Evolutionary conservation across 2,113 vertebrate genomes (phyloP).

Genomic region (Notothenia rossii): DNA sequence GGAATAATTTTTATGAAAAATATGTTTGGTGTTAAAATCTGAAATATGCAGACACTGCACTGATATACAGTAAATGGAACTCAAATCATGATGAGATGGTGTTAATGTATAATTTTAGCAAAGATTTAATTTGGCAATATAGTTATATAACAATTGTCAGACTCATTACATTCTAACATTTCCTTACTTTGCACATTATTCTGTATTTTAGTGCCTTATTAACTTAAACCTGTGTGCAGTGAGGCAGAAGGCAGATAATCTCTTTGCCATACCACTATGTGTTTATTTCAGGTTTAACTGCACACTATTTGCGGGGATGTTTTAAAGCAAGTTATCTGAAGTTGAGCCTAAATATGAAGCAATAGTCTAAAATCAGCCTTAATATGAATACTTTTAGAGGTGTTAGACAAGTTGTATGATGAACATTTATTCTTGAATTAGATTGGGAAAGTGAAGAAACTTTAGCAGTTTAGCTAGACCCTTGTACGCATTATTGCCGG

Average conservation of each 20-base stretch:
- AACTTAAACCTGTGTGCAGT: neutral
- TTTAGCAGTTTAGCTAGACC: too few relatives aligned
- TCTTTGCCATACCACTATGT: neutral
- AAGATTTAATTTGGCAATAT: conserved; percentile 47
- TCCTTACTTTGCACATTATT: conserved; percentile 38
- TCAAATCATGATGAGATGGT: neutral
- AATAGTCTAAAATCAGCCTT: neutral
- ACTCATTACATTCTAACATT: neutral
- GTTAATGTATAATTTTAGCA: conserved; percentile 52
- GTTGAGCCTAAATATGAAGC: too few relatives aligned
- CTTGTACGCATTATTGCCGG: neutral
- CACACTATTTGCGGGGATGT: too few relatives aligned
- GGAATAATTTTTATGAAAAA: too few relatives aligned
- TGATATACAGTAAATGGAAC: neutral
- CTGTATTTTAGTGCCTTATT: conserved; percentile 18
- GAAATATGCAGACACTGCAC: neutral
- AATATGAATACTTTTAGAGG: neutral
- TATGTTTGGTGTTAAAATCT: neutral
- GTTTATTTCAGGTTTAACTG: too few relatives aligned
- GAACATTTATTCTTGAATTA: too few relatives aligned
- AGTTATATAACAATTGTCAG: conserved; percentile 43
- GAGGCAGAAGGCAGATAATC: neutral
- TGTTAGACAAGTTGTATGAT: too few relatives aligned
- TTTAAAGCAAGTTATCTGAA: too few relatives aligned
- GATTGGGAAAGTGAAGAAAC: too few relatives aligned